phyloP scores from a whole-genome alignment of 2,113 vertebrate genomes.

The Pteruthius melanotis region DNA sequence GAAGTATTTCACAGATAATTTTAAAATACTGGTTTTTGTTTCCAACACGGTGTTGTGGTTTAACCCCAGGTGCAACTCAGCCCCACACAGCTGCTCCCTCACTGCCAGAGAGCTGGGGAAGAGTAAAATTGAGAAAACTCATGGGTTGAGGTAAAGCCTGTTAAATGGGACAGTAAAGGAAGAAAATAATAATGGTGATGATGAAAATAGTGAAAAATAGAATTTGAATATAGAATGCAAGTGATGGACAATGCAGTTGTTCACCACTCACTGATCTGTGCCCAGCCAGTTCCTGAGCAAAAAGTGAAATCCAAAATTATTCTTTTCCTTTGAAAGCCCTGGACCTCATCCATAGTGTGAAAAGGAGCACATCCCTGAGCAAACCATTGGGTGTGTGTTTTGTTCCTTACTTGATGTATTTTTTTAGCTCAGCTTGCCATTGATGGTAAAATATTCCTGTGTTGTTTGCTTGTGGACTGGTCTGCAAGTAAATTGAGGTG shows the following conservation, averaged over 20 bases:
- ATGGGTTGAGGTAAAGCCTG: not conserved
- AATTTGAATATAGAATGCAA: not conserved
- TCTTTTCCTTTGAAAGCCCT: not conserved
- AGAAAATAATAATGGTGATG: not conserved
- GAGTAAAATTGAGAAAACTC: not conserved
- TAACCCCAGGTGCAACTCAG: not conserved
- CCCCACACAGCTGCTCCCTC: not conserved
- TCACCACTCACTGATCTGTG: rapidly evolving
- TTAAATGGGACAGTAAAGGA: not conserved
- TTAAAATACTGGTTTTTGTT: not conserved
- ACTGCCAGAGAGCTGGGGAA: not conserved
- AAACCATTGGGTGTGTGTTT: not conserved
- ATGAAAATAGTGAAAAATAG: not conserved
- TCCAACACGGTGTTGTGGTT: not conserved
- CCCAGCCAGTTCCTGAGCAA: not conserved
- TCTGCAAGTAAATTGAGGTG: not conserved
- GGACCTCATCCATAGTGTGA: not conserved
- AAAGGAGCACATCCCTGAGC: not conserved
- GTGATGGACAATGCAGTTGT: too few relatives aligned
- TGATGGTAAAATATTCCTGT: not conserved
- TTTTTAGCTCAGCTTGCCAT: not conserved
- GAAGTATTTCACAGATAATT: not conserved
- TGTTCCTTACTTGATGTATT: not conserved
- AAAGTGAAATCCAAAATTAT: not conserved
- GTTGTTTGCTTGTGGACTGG: not conserved